Conservation (phyloP, 2,797 vertebrate genomes). For the Petrocephalus schoutedeni region DNA sequence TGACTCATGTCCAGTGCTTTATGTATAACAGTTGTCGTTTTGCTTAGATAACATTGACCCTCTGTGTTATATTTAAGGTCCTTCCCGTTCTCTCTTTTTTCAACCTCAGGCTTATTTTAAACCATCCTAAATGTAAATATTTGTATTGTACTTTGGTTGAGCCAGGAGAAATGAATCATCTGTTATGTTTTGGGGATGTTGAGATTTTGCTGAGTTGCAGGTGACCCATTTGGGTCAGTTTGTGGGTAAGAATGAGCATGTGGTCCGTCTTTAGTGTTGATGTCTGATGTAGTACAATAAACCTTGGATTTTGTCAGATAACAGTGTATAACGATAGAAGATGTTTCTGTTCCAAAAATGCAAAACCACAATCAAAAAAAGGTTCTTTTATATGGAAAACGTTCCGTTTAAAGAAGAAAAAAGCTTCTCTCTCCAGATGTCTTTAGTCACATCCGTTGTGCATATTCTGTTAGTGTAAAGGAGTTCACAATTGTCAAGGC, state of each 20-base stretch:
- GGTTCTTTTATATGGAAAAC: not conserved
- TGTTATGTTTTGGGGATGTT: not conserved
- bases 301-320: not conserved
- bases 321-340: conserved; percentile 1
- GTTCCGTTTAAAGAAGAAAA: not conserved
- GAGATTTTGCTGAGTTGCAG: conserved; percentile 20
- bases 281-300: not conserved
- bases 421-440: not conserved
- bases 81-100: not conserved
- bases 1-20: conserved; percentile 1
- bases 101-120: not conserved
- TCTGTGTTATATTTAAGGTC: conserved; percentile 17
- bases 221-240: conserved; percentile 34
- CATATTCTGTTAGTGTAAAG: not conserved
- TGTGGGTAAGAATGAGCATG: not conserved
- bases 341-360: conserved; percentile 6
- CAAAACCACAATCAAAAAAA: not conserved
- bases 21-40: conserved; percentile 9
- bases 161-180: not conserved
- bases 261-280: conserved; percentile 9
- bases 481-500: not conserved
- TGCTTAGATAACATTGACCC: not conserved
- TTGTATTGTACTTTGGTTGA: not conserved
- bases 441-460: not conserved
- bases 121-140: conserved; percentile 16